phyloP scores from a whole-genome alignment of 1,140 invertebrate genomes.

The Drosophila triauraria region DNA sequence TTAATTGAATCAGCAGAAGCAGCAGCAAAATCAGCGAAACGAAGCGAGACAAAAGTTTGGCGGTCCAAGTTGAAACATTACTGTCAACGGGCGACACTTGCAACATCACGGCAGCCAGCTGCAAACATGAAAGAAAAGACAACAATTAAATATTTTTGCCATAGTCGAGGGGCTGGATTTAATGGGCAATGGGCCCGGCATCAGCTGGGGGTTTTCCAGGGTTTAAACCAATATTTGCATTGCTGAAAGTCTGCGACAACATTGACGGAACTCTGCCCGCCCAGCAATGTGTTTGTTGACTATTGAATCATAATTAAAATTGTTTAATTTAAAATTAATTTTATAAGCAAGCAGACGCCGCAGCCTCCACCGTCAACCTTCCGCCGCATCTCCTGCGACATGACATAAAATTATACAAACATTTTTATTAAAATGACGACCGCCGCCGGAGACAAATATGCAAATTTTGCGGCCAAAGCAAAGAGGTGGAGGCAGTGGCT shows the following conservation, averaged over 20 bases:
- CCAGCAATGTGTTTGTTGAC: slow-evolving; percentile 50
- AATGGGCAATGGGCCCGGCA: not conserved
- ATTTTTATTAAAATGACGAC: slow-evolving; percentile 67
- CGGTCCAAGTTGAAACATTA: slow-evolving; percentile 20
- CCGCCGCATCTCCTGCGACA: slow-evolving; percentile 5
- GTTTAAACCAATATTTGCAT: slow-evolving; percentile 53
- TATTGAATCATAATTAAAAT: slow-evolving; percentile 72
- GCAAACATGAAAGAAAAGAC: slow-evolving; percentile 44
- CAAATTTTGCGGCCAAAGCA: slow-evolving; percentile 46
- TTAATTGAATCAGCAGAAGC: slow-evolving; percentile 53
- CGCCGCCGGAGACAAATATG: slow-evolving; percentile 63
- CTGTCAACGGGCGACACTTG: slow-evolving; percentile 31
- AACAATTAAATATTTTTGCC: slow-evolving; percentile 59
- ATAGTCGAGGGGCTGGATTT: slow-evolving; percentile 1
- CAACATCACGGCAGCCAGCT: slow-evolving; percentile 6
- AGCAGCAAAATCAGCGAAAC: slow-evolving; percentile 8
- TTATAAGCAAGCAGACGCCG: slow-evolving; percentile 52
- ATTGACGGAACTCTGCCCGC: slow-evolving; percentile 12
- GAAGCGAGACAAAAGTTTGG: slow-evolving; percentile 36
- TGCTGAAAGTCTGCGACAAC: slow-evolving; percentile 57
- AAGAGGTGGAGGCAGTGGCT: not conserved
- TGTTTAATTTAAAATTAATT: slow-evolving; percentile 72
- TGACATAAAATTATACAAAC: slow-evolving; percentile 57
- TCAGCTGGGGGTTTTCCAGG: not conserved
- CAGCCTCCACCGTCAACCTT: not conserved